Evolutionary conservation across 1,140 invertebrate species (phyloP).

Genomic region (Ceratoteleas bidentatus): DNA sequence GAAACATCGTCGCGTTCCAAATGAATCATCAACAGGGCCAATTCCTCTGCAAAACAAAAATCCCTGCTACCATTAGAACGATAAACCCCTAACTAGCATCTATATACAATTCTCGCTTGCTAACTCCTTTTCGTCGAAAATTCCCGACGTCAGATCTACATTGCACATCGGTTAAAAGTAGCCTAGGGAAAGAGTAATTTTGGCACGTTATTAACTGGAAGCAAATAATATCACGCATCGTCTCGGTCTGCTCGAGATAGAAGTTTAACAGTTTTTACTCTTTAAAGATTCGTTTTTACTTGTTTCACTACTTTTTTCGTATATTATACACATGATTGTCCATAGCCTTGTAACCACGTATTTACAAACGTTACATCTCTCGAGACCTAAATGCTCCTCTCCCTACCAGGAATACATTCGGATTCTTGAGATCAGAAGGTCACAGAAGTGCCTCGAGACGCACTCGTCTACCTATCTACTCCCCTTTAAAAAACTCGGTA

Average conservation of each 20-base stretch:
- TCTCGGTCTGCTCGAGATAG: slow-evolving; percentile 7
- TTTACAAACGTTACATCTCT: too few species aligned
- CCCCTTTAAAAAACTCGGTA: too few species aligned
- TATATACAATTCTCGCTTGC: slow-evolving; percentile 21
- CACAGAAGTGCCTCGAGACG: too few species aligned
- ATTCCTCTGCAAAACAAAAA: background rate
- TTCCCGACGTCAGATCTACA: slow-evolving; percentile 11
- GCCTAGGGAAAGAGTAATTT: slow-evolving; percentile 48
- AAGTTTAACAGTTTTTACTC: slow-evolving; percentile 9
- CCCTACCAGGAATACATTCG: too few species aligned
- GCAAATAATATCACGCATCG: slow-evolving; percentile 69
- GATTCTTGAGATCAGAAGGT: too few species aligned
- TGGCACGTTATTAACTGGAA: slow-evolving; percentile 77
- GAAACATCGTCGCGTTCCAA: slow-evolving; percentile 31
- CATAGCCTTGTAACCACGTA: slow-evolving; percentile 55
- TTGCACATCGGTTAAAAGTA: background rate
- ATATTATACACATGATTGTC: slow-evolving; percentile 75
- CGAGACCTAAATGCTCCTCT: too few species aligned
- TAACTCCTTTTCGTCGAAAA: too few species aligned
- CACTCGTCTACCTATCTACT: too few species aligned
- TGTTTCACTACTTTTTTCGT: slow-evolving; percentile 74
- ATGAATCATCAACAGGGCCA: slow-evolving; percentile 37
- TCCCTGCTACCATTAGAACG: background rate
- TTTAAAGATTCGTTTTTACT: too few species aligned
- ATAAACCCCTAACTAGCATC: slow-evolving; percentile 1